These are phyloP conservation scores for Pogonocichla stellata DNA, from an alignment of 2,113 vertebrate species.

Conservation along the genomic window DNA sequence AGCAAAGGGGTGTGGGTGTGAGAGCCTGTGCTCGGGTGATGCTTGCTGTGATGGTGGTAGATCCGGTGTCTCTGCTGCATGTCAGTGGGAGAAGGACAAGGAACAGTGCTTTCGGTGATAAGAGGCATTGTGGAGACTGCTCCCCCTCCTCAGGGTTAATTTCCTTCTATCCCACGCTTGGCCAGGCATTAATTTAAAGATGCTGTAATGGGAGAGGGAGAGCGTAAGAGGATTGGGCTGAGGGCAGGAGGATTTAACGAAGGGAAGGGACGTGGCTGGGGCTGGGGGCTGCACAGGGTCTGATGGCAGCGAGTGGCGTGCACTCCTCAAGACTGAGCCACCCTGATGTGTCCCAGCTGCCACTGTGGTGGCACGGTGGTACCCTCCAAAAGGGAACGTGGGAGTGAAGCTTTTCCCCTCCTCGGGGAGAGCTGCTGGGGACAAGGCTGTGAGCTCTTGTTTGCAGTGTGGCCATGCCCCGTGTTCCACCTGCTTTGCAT, in stretches of 20 bases:
- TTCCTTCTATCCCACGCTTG: background rate
- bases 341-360: background rate
- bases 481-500: rapidly evolving
- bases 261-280: background rate
- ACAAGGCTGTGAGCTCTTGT: background rate
- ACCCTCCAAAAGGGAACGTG: rapidly evolving
- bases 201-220: background rate
- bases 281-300: background rate
- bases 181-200: background rate
- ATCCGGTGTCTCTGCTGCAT: rapidly evolving
- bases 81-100: background rate
- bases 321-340: rapidly evolving
- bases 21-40: background rate
- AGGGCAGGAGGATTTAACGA: background rate
- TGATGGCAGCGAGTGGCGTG: rapidly evolving
- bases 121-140: background rate
- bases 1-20: background rate
- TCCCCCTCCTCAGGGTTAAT: background rate
- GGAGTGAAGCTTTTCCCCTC: background rate
- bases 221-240: background rate
- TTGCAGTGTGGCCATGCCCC: rapidly evolving
- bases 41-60: background rate
- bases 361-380: background rate
- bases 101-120: background rate
- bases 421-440: background rate